Percentiles rank a stretch among this genome's conserved stretches.
These are phyloP conservation scores for Polyergus mexicanus DNA, from an alignment of 1,140 invertebrate genomes.

Conservation along the genomic window DNA sequence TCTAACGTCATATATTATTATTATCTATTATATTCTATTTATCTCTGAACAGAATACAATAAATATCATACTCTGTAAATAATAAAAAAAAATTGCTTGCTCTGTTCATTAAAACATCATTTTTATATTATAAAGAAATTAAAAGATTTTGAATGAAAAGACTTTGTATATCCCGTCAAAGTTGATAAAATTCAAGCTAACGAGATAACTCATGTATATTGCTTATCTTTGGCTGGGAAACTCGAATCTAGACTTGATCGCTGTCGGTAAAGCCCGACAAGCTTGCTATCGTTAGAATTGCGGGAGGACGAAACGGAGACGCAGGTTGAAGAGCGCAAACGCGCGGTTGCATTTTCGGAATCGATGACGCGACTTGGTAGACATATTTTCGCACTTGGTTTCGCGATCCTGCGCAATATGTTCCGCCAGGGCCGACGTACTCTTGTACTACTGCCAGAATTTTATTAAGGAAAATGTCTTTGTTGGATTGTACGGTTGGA, in stretches of 20 bases:
- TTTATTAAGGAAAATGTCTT: neutral
- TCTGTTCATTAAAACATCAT: neutral
- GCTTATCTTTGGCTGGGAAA: constrained; percentile 47
- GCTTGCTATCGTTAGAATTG: neutral
- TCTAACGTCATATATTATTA: neutral
- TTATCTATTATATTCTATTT: neutral
- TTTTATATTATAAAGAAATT: neutral
- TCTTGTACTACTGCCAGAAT: neutral
- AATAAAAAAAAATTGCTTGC: neutral
- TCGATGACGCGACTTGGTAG: constrained; percentile 63
- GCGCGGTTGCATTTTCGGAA: constrained; percentile 40
- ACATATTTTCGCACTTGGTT: constrained; percentile 44
- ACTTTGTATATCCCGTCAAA: neutral
- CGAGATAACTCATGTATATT: neutral
- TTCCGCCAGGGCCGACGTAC: constrained; percentile 45
- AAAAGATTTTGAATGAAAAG: too few relatives aligned
- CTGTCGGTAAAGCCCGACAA: constrained; percentile 56
- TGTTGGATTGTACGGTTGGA: neutral
- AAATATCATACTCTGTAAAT: neutral
- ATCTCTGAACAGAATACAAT: constrained; percentile 16
- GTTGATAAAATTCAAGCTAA: constrained; percentile 41
- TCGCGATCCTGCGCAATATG: constrained; percentile 62
- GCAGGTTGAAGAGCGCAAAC: constrained; percentile 47
- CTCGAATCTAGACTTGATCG: constrained; percentile 29
- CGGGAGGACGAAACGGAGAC: constrained; percentile 34